phyloP scores from a whole-genome alignment of 2,113 vertebrate species.

The Fregata magnificens region DNA sequence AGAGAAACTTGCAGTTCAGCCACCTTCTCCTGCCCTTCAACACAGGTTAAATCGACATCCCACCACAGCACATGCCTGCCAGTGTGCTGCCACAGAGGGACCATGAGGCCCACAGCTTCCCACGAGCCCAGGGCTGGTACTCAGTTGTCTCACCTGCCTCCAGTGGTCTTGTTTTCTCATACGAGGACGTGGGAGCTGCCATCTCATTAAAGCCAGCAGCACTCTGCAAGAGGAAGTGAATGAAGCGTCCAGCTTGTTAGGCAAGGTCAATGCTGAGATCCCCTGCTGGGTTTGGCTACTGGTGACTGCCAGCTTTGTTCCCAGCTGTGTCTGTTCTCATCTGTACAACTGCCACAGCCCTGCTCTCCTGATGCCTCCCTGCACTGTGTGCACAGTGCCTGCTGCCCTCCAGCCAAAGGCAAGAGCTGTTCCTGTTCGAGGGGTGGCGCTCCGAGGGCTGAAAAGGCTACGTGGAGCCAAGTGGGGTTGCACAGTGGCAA shows the following conservation, averaged over 20 bases:
- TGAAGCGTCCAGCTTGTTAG: neutral
- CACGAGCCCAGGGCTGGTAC: neutral
- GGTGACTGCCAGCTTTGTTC: neutral
- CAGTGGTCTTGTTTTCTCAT: conserved; percentile 83
- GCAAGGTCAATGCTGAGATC: neutral
- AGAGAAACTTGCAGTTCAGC: neutral
- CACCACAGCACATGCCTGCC: neutral
- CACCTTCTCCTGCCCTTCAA: neutral
- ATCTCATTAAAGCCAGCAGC: conserved; percentile 86
- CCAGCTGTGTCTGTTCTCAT: neutral
- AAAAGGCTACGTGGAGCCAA: neutral
- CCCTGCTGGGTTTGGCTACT: neutral
- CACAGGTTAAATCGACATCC: neutral
- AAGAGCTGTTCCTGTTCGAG: neutral
- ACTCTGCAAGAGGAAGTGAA: conserved; percentile 64
- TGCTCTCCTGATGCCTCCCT: neutral
- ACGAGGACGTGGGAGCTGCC: conserved; percentile 81
- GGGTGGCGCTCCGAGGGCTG: neutral
- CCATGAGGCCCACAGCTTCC: neutral
- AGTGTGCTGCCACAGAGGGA: neutral
- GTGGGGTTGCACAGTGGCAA: neutral
- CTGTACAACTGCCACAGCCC: neutral
- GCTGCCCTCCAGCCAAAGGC: neutral
- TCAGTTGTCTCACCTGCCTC: conserved; percentile 82
- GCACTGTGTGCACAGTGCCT: neutral